Evolutionary conservation across 1,140 invertebrate species (phyloP), one percentile per base, ranked within the genome.

Genomic region (Saccostrea echinata): DNA sequence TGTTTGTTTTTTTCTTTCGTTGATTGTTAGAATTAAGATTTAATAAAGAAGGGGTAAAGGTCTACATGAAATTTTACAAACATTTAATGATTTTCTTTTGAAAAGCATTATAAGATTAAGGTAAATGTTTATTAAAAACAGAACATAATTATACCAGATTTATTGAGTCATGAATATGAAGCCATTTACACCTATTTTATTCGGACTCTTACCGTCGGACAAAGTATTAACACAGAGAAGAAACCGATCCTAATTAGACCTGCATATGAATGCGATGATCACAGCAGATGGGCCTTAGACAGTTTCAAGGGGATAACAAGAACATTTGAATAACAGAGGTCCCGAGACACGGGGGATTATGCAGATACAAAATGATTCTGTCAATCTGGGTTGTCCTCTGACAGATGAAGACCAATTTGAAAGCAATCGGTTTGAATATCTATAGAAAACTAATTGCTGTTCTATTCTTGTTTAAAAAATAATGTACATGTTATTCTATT

Each of bases 321-420:
- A 76, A 30, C 24, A 76, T 76, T 76, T 3, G 68, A 76, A 76
- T 76, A 76, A 76, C 68, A 33, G 11, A 16, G 27, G 30, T 30
- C 27, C 57, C 68, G 27, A 76, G 30, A 76, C 68, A 76, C 68
- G 11, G 30, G 27, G 2, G 68, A 76, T 76, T 76, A 76, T 76
- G 68, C 68, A 76, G 68, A 76, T 76, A 76, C 68, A 76, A 76
- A 76, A 76, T 76, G 68, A 33, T 76, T 76, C 68, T 33, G 68
- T 76, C 68, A 76, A 76, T 30, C 68, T 33, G 24, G 24, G 68
- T 76, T 76, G 68, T 76, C 4, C 68, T 33, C 16, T 6, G 68
- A 33, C 68, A 33, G 30, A 76, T 18, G 30, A 76, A 33, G 68
- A 76, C 68, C 68, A 8, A 33, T 30, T 76, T 76, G 13, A 30